Evolutionary conservation across 2,888 invertebrate genomes (phyloP).

Genomic region (Brachypalpus laphriformis): DNA sequence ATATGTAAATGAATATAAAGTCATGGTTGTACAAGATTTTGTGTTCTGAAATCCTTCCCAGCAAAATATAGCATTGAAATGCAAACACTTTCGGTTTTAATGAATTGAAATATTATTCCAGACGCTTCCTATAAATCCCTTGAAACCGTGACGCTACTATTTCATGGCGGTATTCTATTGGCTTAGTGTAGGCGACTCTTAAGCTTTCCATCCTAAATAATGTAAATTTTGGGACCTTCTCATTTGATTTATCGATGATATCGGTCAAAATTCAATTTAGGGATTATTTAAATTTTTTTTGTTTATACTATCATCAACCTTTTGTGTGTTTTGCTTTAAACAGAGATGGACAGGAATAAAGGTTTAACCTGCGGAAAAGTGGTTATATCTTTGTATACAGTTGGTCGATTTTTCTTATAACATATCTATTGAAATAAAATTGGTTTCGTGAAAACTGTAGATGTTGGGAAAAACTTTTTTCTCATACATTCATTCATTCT

Average conservation of each 20-base stretch:
- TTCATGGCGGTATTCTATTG: neutral
- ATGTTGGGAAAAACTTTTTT: no score
- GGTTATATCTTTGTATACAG: neutral
- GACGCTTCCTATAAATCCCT: neutral
- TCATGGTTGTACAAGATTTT: neutral
- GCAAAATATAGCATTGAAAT: neutral
- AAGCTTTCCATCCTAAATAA: neutral
- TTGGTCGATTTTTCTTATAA: no score
- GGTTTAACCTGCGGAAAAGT: neutral
- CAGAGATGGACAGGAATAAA: neutral
- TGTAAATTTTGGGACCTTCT: neutral
- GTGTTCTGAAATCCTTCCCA: neutral
- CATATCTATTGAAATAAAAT: no score
- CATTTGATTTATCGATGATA: neutral
- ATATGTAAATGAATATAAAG: neutral
- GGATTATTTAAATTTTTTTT: conserved; percentile 7
- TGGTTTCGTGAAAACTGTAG: no score
- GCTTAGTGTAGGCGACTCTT: neutral
- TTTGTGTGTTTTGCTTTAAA: neutral
- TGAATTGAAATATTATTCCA: conserved; percentile 26
- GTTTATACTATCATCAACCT: neutral
- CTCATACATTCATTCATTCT: no score
- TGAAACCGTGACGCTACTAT: neutral
- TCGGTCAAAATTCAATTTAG: neutral
- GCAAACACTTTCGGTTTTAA: conserved; percentile 13